Percentiles rank a stretch among this genome's conserved stretches.
phyloP scores from a whole-genome alignment of 53 echinoderm and acorn worm species.

The Antedon mediterranea region DNA sequence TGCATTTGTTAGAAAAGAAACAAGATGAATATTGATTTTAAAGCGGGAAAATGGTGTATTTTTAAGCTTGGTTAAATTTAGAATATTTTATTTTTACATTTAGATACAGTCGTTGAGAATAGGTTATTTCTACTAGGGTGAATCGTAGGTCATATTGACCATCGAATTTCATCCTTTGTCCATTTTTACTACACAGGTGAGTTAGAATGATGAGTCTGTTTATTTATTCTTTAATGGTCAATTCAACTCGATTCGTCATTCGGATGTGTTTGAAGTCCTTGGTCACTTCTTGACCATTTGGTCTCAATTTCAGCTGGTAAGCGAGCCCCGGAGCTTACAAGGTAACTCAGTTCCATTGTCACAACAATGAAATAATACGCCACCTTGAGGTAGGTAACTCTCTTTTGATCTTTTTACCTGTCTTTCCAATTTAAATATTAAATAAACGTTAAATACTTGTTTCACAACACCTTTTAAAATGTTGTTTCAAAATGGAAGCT shows the following conservation, averaged over 20 bases:
- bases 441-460: not conserved
- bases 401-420: not conserved
- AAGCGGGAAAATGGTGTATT: too few species aligned
- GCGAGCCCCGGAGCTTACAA: not conserved
- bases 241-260: not conserved
- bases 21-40: too few species aligned
- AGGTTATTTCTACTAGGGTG: too few species aligned
- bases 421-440: not conserved
- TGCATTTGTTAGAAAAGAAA: too few species aligned
- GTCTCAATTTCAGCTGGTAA: not conserved
- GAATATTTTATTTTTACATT: too few species aligned
- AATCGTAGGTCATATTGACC: too few species aligned
- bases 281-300: not conserved
- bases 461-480: not conserved
- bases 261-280: not conserved
- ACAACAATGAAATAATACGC: not conserved
- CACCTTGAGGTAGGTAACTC: not conserved
- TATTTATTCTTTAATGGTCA: not conserved
- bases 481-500: not conserved
- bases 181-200: too few species aligned
- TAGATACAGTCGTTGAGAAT: too few species aligned
- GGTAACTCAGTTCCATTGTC: not conserved
- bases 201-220: not conserved
- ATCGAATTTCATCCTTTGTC: too few species aligned
- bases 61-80: too few species aligned